Conservation (phyloP, 2,113 vertebrate genomes). For the Ammospiza caudacuta region DNA sequence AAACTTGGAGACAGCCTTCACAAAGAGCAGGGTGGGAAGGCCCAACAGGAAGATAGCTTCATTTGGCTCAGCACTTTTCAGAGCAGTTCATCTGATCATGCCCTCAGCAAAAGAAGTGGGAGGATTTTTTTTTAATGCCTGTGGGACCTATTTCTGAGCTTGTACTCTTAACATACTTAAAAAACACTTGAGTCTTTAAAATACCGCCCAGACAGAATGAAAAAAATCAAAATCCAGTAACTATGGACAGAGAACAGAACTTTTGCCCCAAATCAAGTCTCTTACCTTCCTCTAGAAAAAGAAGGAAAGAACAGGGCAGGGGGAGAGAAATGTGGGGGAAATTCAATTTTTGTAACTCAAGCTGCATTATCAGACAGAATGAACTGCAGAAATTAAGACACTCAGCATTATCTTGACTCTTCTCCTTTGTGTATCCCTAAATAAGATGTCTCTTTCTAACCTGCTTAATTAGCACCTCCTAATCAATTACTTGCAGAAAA, state of each 20-base stretch:
- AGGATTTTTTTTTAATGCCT: not conserved
- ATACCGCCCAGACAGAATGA: not conserved
- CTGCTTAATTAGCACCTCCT: not conserved
- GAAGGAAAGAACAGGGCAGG: rapidly evolving
- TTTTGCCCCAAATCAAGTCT: not conserved
- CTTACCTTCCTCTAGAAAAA: not conserved
- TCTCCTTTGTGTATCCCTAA: not conserved
- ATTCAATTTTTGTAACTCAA: not conserved
- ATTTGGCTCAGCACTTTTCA: slow-evolving; percentile 55
- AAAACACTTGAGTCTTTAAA: slow-evolving; percentile 1
- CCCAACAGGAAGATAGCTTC: slow-evolving; percentile 48
- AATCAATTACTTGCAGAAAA: not conserved
- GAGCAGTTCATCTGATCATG: slow-evolving; percentile 42
- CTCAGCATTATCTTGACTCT: not conserved
- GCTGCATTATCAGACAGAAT: not conserved
- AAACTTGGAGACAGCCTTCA: not conserved
- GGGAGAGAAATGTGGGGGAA: not conserved
- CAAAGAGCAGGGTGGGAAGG: slow-evolving; percentile 22
- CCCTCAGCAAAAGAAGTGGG: slow-evolving; percentile 51
- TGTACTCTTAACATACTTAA: slow-evolving; percentile 12
- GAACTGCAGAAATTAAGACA: not conserved
- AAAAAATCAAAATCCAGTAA: not conserved
- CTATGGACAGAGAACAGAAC: not conserved
- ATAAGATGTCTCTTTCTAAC: not conserved
- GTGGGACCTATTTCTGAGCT: not conserved